phyloP scores from a whole-genome alignment of 2,113 vertebrate species.

The Prochilodus magdalenae region DNA sequence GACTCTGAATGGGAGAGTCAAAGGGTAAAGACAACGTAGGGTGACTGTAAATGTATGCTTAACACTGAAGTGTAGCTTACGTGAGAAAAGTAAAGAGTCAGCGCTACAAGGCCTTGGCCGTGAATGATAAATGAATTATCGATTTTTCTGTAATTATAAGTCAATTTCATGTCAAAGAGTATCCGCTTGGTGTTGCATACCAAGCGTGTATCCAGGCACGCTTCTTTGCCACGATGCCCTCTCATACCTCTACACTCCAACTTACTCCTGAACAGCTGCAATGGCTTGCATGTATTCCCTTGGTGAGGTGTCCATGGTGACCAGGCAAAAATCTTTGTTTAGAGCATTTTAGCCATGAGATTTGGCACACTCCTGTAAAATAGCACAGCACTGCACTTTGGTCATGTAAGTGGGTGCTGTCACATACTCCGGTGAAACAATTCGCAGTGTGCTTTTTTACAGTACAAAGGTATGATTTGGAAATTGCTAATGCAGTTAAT shows the following conservation, averaged over 20 bases:
- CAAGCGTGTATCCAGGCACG: neutral
- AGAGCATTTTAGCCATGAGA: neutral
- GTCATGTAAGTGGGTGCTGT: too few species aligned
- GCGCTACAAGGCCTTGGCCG: neutral
- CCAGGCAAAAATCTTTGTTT: neutral
- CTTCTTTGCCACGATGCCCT: neutral
- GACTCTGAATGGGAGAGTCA: neutral
- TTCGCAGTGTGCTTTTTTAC: too few species aligned
- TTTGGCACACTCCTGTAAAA: neutral
- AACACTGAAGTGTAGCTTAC: slow-evolving; percentile 4
- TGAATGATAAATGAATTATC: slow-evolving; percentile 36
- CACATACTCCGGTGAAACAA: too few species aligned
- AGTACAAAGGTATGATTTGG: too few species aligned
- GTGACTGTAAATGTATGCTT: neutral
- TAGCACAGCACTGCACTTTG: too few species aligned
- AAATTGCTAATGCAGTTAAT: too few species aligned
- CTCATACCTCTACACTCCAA: neutral
- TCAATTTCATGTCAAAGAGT: slow-evolving; percentile 5
- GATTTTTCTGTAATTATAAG: slow-evolving; percentile 31
- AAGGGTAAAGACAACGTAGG: neutral
- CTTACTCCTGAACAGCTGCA: neutral
- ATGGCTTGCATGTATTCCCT: neutral
- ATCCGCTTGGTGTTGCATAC: neutral
- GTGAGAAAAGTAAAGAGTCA: neutral
- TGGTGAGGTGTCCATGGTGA: neutral